These are phyloP conservation scores for Pipa parva DNA, from an alignment of 2,113 vertebrate genomes.

Conservation along the genomic window DNA sequence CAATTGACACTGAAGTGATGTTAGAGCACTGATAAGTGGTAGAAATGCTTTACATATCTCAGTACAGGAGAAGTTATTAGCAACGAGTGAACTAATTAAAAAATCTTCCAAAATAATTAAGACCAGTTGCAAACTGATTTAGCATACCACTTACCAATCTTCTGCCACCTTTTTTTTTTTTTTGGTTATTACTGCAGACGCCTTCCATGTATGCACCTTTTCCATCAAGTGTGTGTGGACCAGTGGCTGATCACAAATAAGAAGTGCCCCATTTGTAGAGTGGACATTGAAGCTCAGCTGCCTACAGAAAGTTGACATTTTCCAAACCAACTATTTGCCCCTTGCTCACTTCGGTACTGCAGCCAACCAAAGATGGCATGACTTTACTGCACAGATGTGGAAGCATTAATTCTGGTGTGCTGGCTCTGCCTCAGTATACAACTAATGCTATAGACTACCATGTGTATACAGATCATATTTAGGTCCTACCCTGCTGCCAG, in stretches of 20 bases:
- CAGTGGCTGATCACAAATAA: slow-evolving; percentile 98
- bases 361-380: slow-evolving; percentile 99
- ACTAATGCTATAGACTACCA: slow-evolving; percentile 81
- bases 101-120: no score
- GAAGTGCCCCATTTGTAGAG: slow-evolving; percentile 99
- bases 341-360: slow-evolving; percentile 83
- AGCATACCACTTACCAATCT: no score
- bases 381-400: slow-evolving; percentile 87
- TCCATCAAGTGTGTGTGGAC: slow-evolving; percentile 98
- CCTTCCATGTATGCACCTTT: slow-evolving; percentile 99
- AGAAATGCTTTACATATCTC: no score
- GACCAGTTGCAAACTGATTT: no score
- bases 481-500: slow-evolving; percentile 41
- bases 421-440: slow-evolving; percentile 89
- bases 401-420: slow-evolving; percentile 85
- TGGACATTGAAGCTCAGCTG: slow-evolving; percentile 98
- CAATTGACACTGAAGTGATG: no score
- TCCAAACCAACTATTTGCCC: slow-evolving; percentile 61
- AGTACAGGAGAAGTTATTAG: no score
- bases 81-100: no score
- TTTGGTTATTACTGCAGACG: slow-evolving; percentile 65
- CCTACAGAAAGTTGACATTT: slow-evolving; percentile 96
- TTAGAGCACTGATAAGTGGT: no score
- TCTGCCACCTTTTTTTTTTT: background rate
- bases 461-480: slow-evolving; percentile 85